Conservation (phyloP, 1,140 invertebrate genomes). For the Arctopsyche grandis region DNA sequence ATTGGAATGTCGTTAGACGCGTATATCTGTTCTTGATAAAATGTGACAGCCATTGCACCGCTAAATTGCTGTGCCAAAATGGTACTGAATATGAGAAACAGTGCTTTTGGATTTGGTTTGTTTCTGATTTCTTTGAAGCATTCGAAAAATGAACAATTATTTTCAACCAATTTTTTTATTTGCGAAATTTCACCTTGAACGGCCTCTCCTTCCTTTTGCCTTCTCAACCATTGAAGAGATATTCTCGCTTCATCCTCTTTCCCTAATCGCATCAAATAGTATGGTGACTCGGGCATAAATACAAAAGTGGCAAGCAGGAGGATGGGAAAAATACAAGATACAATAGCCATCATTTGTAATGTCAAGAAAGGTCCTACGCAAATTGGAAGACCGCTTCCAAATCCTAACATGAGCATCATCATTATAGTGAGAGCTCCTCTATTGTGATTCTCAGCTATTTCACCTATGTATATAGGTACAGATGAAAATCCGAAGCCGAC, state of each 20-base stretch:
- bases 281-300: constrained; percentile 51
- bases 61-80: constrained; percentile 49
- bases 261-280: constrained; percentile 44
- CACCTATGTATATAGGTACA: constrained; percentile 63
- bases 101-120: constrained; percentile 50
- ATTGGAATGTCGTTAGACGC: constrained; percentile 41
- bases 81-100: constrained; percentile 40
- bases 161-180: constrained; percentile 42
- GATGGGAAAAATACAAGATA: constrained; percentile 45
- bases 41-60: constrained; percentile 43
- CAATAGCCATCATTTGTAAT: constrained; percentile 32
- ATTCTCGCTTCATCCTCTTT: constrained; percentile 46
- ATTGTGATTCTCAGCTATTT: constrained; percentile 61
- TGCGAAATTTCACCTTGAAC: constrained; percentile 41
- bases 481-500: constrained; percentile 62
- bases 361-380: constrained; percentile 46
- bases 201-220: constrained; percentile 41
- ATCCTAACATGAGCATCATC: constrained; percentile 46
- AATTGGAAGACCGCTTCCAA: constrained; percentile 42
- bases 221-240: constrained; percentile 46
- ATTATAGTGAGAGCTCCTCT: constrained; percentile 50
- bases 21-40: constrained; percentile 53
- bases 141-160: constrained; percentile 45
- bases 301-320: constrained; percentile 35
- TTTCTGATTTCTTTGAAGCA: constrained; percentile 45